Conservation (phyloP, 1,140 invertebrate species). For the Macrocentrus cingulum region DNA sequence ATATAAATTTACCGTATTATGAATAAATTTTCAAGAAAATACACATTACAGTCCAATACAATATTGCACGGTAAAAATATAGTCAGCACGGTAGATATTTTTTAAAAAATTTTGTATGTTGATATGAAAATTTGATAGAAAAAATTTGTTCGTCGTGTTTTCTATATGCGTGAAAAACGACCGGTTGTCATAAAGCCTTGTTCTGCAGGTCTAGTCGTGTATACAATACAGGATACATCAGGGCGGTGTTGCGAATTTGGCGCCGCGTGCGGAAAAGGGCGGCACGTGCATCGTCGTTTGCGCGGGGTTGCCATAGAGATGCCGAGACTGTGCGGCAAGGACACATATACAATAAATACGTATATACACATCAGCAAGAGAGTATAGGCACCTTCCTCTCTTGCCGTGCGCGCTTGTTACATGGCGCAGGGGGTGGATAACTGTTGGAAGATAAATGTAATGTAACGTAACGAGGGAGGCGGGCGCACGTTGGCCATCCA, state of each 20-base stretch:
- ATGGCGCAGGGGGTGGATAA: conserved; percentile 15
- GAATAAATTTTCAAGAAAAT: too few relatives aligned
- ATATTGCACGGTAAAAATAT: too few relatives aligned
- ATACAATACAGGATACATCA: too few relatives aligned
- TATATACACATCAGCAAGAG: neutral
- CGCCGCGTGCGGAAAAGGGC: conserved; percentile 26
- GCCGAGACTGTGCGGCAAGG: neutral
- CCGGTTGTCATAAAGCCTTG: too few relatives aligned
- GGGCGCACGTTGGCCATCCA: conserved; percentile 15
- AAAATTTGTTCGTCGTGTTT: too few relatives aligned
- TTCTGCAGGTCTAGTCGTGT: too few relatives aligned
- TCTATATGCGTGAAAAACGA: too few relatives aligned
- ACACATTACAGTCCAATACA: too few relatives aligned
- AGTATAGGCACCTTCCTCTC: neutral
- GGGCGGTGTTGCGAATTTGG: conserved; percentile 29
- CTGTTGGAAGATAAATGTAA: conserved; percentile 34
- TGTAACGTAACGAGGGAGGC: conserved; percentile 35
- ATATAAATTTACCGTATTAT: too few relatives aligned
- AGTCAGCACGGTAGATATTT: too few relatives aligned
- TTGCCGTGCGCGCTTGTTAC: conserved; percentile 1
- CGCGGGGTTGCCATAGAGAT: conserved; percentile 34
- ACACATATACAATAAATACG: neutral
- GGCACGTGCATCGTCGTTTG: conserved; percentile 23
- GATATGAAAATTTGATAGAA: too few relatives aligned
- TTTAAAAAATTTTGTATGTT: too few relatives aligned